Evolutionary conservation across 2,888 invertebrate species (phyloP).

Genomic region (Sinopyrophorus schimmeli): DNA sequence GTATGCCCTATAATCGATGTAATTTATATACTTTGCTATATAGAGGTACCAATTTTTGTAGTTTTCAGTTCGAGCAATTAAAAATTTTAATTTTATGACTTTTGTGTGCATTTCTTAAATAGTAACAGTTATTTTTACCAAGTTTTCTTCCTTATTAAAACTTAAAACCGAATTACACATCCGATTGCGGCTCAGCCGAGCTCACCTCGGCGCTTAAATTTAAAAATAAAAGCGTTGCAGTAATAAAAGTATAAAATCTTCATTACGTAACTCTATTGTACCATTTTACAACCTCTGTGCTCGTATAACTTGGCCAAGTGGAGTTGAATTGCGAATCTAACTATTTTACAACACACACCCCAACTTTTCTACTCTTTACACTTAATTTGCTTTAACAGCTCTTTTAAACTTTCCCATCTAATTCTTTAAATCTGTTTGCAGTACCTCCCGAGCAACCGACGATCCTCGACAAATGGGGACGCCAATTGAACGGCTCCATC

Average conservation of each 20-base stretch:
- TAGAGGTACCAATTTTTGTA: too few species aligned
- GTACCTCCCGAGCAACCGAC: constrained; percentile 87
- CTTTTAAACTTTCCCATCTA: neutral
- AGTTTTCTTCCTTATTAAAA: too few species aligned
- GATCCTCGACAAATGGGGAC: constrained; percentile 83
- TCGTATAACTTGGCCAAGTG: constrained; percentile 10
- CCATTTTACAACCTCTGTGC: constrained; percentile 12
- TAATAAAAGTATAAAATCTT: constrained; percentile 10
- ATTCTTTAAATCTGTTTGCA: constrained; percentile 55
- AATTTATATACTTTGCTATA: too few species aligned
- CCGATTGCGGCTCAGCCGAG: too few species aligned
- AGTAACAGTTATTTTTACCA: too few species aligned
- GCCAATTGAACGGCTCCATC: constrained; percentile 77
- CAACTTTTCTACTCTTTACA: constrained; percentile 1
- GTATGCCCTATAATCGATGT: too few species aligned
- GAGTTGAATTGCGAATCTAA: constrained; percentile 4
- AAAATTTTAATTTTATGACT: too few species aligned
- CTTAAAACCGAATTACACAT: too few species aligned
- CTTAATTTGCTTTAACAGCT: neutral
- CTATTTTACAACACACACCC: neutral
- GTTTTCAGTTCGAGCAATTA: too few species aligned
- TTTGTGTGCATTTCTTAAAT: too few species aligned
- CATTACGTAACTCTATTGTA: constrained; percentile 9
- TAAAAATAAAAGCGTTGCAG: too few species aligned
- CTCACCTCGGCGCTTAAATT: too few species aligned